Evolutionary conservation across 2,888 invertebrate species (phyloP), one percentile per base, ranked within the genome.

Genomic region (Hydroisotoma schaefferi): DNA sequence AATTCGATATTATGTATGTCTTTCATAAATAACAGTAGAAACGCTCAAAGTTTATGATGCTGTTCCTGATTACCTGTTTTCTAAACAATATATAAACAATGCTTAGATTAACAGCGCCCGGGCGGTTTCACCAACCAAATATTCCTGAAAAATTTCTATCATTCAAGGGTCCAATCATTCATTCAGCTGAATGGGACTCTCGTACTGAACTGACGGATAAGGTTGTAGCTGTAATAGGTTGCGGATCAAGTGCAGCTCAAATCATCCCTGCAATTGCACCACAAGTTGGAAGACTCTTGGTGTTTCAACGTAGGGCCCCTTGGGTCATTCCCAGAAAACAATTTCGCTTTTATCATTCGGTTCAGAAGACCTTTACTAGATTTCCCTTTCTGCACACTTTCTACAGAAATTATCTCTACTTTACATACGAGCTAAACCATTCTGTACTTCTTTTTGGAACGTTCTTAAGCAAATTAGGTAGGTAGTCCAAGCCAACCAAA

Each of bases 131-230:
- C 2, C 56, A 57, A 43, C 68, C 69, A 4, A 29, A 63, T 28
- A 61, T 59, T 27, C 71, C 71, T 8, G 27, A 55, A 26, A 59
- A 66, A 54, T 69, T 58, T 33, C 27, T 48, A 1, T 8, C 23
- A 2, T 71, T 71, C 55, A 44, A 59, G 46, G 70, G 68, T 12
- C 54, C 55, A 15, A 15, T 61, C 2, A 37, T 68, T 6, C 71
- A 71, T 46, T 57, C 69, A 8, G 66, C 65, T 5, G 49, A 63
- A 55, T 60, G 64, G 57, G 53, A 67, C 43, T 29, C 44, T 37
- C 46, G 54, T 12, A 27, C 49, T 0, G 29, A 48, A 15, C 33
- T 62, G 25, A 25, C 33, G 6, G 40, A 33, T 1, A 51, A 46
- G 18, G 47, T 28, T 12, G 57, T 56, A 6, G 25, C 61, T 6